phyloP scores from a whole-genome alignment of 2,888 invertebrate genomes.

The Campopleginae sp. region DNA sequence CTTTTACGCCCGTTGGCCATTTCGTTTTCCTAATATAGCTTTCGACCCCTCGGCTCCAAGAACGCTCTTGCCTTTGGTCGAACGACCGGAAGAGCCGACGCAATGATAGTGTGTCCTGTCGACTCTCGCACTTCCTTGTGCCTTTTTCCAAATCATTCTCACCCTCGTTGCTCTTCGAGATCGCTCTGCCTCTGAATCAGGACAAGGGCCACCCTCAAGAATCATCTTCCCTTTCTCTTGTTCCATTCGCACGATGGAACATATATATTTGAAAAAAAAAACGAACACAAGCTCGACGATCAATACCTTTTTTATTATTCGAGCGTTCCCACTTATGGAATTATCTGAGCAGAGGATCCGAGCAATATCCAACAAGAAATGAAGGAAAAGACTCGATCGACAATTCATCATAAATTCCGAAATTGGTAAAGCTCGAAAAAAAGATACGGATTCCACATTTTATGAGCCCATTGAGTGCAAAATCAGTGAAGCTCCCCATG shows the following conservation, averaged over 20 bases:
- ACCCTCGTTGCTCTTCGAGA: constrained; percentile 17
- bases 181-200: constrained; percentile 44
- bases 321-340: background rate
- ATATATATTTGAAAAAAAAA: background rate
- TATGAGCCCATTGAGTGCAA: constrained; percentile 19
- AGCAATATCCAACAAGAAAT: background rate
- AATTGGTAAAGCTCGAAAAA: constrained; percentile 11
- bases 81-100: constrained; percentile 56
- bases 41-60: constrained; percentile 41
- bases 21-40: constrained; percentile 62
- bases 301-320: constrained; percentile 36
- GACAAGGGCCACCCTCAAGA: constrained; percentile 16
- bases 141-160: constrained; percentile 38
- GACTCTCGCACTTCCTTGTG: constrained; percentile 30
- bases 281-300: background rate
- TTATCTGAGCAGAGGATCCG: background rate
- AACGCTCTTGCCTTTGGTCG: constrained; percentile 21
- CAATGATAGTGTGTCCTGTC: constrained; percentile 45
- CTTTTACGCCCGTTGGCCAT: constrained; percentile 49
- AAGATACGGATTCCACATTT: constrained; percentile 45
- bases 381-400: background rate
- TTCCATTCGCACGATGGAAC: background rate
- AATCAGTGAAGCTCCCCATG: constrained; percentile 18
- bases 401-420: constrained; percentile 12
- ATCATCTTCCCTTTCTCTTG: constrained; percentile 1